phyloP scores from a whole-genome alignment of 1,140 invertebrate genomes.

The Vollenhovia emeryi region DNA sequence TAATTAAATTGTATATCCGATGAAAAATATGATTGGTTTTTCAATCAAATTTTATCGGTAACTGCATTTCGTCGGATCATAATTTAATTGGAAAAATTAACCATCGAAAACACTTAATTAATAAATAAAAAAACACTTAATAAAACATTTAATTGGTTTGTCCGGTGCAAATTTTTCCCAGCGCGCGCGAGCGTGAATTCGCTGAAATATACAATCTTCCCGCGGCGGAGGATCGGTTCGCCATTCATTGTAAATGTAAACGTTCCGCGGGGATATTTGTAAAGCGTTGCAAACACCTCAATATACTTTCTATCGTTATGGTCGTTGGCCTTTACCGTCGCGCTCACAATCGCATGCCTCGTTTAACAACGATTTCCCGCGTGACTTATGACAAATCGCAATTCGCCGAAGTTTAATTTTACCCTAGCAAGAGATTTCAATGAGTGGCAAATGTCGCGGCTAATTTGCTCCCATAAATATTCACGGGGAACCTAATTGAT shows the following conservation, averaged over 20 bases:
- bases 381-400: constrained; percentile 63
- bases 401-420: constrained; percentile 49
- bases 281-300: background rate
- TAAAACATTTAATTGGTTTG: too few species aligned
- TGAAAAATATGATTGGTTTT: too few species aligned
- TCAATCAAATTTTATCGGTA: too few species aligned
- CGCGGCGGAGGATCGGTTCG: constrained; percentile 29
- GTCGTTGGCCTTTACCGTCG: constrained; percentile 71
- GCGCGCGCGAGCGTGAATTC: background rate
- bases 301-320: constrained; percentile 75
- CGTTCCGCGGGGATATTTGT: constrained; percentile 11
- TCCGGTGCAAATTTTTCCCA: too few species aligned
- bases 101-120: too few species aligned
- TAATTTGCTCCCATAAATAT: background rate
- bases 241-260: constrained; percentile 62
- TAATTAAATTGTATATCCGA: too few species aligned
- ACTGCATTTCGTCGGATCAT: too few species aligned
- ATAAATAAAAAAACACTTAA: too few species aligned
- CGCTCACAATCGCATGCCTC: constrained; percentile 64
- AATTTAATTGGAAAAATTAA: too few species aligned
- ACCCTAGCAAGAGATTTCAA: background rate
- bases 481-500: background rate
- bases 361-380: constrained; percentile 61
- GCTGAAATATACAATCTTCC: background rate
- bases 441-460: background rate